These are phyloP conservation scores for Macroramphosus scolopax DNA, from an alignment of 2,797 vertebrate genomes.

Conservation along the genomic window DNA sequence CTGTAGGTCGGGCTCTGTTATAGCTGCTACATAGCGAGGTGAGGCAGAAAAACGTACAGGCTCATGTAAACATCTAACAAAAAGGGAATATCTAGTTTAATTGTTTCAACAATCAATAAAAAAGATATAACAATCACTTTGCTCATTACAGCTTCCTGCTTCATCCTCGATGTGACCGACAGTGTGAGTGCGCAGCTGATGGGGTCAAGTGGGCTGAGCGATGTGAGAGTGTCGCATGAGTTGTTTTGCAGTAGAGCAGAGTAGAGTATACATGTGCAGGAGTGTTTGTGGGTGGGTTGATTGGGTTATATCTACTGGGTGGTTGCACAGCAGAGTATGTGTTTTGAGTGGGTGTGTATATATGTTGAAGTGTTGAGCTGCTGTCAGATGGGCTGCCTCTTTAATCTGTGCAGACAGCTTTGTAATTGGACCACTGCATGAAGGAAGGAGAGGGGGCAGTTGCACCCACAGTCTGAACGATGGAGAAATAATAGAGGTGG, in stretches of 20 bases:
- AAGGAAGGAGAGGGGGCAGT: constrained; percentile 12
- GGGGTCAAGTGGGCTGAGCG: constrained; percentile 24
- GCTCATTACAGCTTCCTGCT: constrained; percentile 58
- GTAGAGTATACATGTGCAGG: constrained; percentile 15
- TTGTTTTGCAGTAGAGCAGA: constrained; percentile 17
- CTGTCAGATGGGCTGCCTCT: constrained; percentile 55
- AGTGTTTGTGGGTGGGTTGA: constrained; percentile 26
- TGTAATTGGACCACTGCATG: constrained; percentile 62
- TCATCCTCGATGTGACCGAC: constrained; percentile 40
- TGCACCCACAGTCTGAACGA: constrained; percentile 38
- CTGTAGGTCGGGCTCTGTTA: no score
- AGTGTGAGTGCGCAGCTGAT: constrained; percentile 11
- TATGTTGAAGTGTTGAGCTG: constrained; percentile 43
- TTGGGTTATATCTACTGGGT: constrained; percentile 35
- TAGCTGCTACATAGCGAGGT: no score
- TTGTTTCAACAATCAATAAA: no score
- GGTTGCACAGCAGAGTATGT: constrained; percentile 13
- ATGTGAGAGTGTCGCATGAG: constrained; percentile 29
- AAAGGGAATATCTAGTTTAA: no score
- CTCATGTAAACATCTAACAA: no score
- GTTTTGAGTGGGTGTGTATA: not conserved
- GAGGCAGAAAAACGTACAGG: no score
- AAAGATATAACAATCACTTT: no score
- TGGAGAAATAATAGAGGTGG: constrained; percentile 56
- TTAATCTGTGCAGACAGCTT: constrained; percentile 71